Evolutionary conservation across 2,888 invertebrate genomes (phyloP).

Genomic region (Dorcus hopei): DNA sequence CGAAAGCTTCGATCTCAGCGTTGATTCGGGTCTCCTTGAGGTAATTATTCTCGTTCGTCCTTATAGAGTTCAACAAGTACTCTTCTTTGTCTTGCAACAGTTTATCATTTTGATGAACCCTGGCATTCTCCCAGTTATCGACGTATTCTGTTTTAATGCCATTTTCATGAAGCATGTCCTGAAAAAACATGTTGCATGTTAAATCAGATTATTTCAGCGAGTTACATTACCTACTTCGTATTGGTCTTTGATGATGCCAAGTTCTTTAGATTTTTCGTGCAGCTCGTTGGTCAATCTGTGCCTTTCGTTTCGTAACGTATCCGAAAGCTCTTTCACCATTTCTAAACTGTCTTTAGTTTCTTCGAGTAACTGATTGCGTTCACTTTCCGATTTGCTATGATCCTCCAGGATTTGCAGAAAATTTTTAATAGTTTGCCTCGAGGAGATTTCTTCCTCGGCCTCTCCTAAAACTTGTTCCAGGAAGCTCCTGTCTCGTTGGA

Average conservation of each 20-base stretch:
- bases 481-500: slow-evolving; percentile 27
- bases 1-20: slow-evolving; percentile 35
- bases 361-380: not conserved
- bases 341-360: slow-evolving; percentile 6
- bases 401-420: slow-evolving; percentile 23
- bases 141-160: slow-evolving; percentile 37
- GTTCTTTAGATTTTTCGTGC: slow-evolving; percentile 25
- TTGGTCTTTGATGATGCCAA: slow-evolving; percentile 38
- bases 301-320: slow-evolving; percentile 10
- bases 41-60: slow-evolving; percentile 36
- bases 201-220: not conserved
- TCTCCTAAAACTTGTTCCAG: slow-evolving; percentile 22
- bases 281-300: slow-evolving; percentile 18
- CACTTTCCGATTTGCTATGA: slow-evolving; percentile 20
- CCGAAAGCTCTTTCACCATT: slow-evolving; percentile 4
- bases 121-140: slow-evolving; percentile 43
- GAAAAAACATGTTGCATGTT: slow-evolving; percentile 13
- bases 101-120: slow-evolving; percentile 43
- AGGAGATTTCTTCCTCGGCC: slow-evolving; percentile 8
- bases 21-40: slow-evolving; percentile 37
- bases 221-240: slow-evolving; percentile 28
- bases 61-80: slow-evolving; percentile 33
- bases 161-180: slow-evolving; percentile 38
- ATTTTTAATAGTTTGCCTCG: slow-evolving; percentile 3
- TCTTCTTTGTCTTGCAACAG: slow-evolving; percentile 36